Percentiles rank a stretch among this genome's conserved stretches.
These are phyloP conservation scores for Epizoanthus rinbou DNA, from an alignment of 92 coral and sea anemone genomes.

Conservation along the genomic window DNA sequence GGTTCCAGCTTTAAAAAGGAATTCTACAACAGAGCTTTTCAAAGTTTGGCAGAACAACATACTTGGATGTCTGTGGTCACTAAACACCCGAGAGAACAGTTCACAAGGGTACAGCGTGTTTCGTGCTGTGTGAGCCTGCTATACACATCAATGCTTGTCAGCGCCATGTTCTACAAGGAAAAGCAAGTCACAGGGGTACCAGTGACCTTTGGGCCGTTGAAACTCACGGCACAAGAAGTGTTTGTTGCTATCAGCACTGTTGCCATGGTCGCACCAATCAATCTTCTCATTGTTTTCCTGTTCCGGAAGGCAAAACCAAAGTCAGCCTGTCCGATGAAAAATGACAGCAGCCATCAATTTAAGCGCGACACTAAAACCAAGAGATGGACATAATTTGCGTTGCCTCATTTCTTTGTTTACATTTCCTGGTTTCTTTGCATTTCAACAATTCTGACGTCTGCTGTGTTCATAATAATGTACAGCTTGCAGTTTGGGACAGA, in stretches of 20 bases:
- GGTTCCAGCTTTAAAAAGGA: constrained; percentile 24
- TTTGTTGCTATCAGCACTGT: constrained; percentile 51
- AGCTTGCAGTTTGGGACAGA: constrained; percentile 62
- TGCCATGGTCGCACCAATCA: constrained; percentile 56
- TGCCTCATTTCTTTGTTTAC: constrained; percentile 67
- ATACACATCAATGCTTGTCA: constrained; percentile 55
- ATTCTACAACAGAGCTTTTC: constrained; percentile 23
- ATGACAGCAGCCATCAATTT: constrained; percentile 49
- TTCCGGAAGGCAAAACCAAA: constrained; percentile 28
- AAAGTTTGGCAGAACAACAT: constrained; percentile 54
- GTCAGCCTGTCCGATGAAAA: background rate
- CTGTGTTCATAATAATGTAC: constrained; percentile 57
- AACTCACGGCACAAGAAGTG: constrained; percentile 45
- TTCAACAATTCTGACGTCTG: constrained; percentile 35
- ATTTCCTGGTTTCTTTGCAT: constrained; percentile 63
- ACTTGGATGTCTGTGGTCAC: constrained; percentile 61
- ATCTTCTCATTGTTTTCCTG: constrained; percentile 45
- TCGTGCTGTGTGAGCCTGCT: constrained; percentile 59
- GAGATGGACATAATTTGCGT: background rate
- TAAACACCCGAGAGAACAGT: constrained; percentile 42
- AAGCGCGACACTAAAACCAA: constrained; percentile 26
- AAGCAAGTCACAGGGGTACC: constrained; percentile 18
- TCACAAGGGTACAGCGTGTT: constrained; percentile 63
- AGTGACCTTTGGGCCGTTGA: constrained; percentile 52
- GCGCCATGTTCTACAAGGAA: constrained; percentile 62